These are phyloP conservation scores for Agrotis exclamationis DNA, from an alignment of 2,888 invertebrate species.

Conservation along the genomic window DNA sequence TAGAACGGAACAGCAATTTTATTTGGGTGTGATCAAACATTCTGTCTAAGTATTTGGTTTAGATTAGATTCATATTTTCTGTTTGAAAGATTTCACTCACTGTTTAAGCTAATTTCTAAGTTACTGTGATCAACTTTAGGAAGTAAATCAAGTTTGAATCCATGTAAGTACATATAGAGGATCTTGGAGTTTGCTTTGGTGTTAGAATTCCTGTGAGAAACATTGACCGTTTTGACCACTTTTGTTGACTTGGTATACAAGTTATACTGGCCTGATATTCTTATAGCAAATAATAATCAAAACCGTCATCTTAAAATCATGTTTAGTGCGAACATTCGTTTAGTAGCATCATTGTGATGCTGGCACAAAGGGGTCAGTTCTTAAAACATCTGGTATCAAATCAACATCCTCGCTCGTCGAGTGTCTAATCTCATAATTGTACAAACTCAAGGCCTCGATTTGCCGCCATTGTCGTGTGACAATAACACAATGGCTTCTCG, in stretches of 20 bases:
- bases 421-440: constrained; percentile 85
- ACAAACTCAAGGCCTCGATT: constrained; percentile 82
- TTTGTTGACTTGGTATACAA: constrained; percentile 14
- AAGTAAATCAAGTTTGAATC: not conserved
- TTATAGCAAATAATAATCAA: constrained; percentile 32
- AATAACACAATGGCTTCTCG: constrained; percentile 81
- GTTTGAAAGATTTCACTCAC: not conserved
- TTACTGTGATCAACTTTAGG: no score
- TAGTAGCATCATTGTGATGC: constrained; percentile 60
- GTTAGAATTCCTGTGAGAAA: constrained; percentile 7
- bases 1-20: not conserved
- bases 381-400: constrained; percentile 71
- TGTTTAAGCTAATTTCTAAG: not conserved
- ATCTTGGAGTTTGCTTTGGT: not conserved
- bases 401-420: constrained; percentile 72
- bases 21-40: not conserved
- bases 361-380: constrained; percentile 72
- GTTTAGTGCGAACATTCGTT: constrained; percentile 57
- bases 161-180: not conserved
- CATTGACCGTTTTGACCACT: not conserved
- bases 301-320: constrained; percentile 38
- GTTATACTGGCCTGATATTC: constrained; percentile 29
- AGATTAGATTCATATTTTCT: not conserved
- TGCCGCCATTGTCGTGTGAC: constrained; percentile 74
- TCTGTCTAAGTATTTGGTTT: not conserved